A percentile compares a stretch with the other conserved stretches of the same genome.
These are phyloP conservation scores for Holacanthella duospinosa DNA, from an alignment of 2,888 invertebrate genomes.

Conservation along the genomic window DNA sequence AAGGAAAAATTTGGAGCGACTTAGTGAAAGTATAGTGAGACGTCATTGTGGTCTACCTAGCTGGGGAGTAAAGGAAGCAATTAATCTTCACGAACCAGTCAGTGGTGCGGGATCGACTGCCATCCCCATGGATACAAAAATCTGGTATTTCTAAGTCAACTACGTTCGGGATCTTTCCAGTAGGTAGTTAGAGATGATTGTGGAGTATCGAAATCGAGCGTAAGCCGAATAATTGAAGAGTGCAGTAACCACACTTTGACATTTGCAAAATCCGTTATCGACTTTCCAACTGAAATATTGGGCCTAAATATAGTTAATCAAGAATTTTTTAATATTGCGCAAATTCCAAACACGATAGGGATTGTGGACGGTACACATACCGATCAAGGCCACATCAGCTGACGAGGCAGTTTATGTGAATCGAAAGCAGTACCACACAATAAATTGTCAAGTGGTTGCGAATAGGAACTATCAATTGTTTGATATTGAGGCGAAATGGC, in stretches of 20 bases:
- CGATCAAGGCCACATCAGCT: not conserved
- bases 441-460: slow-evolving; percentile 10
- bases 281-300: not conserved
- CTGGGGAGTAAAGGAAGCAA: not conserved
- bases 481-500: slow-evolving; percentile 12
- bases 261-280: not conserved
- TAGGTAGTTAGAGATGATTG: not conserved
- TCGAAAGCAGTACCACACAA: slow-evolving; percentile 11
- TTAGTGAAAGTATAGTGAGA: not conserved
- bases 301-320: not conserved
- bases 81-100: not conserved
- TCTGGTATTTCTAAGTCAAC: not conserved
- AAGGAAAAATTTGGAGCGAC: not conserved
- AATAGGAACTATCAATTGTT: not conserved
- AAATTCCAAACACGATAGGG: slow-evolving; percentile 10
- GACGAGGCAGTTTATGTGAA: too few species aligned
- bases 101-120: not conserved
- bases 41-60: not conserved
- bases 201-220: slow-evolving; percentile 11
- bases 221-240: not conserved
- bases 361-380: slow-evolving; percentile 12
- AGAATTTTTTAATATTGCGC: not conserved
- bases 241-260: not conserved
- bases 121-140: not conserved
- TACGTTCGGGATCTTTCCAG: not conserved